These are phyloP conservation scores for Hydropsyche tenuis DNA, from an alignment of 1,140 invertebrate genomes.

Conservation along the genomic window DNA sequence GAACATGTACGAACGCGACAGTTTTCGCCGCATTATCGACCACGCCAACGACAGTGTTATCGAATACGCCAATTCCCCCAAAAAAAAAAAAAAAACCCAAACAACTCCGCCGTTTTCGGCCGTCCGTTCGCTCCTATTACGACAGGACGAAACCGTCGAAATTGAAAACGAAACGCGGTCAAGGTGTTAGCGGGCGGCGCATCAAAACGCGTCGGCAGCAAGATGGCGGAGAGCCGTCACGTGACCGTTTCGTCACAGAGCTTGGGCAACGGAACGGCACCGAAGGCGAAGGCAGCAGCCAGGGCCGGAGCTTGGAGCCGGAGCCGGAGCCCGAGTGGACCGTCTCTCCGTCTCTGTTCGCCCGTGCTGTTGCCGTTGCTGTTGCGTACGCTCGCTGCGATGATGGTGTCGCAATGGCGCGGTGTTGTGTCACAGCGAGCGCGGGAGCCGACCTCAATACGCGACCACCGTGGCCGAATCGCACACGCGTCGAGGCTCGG, in stretches of 20 bases:
- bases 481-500: not conserved
- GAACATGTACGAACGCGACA: too few species aligned
- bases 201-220: constrained; percentile 11
- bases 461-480: constrained; percentile 14
- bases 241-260: constrained; percentile 40
- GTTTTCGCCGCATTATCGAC: too few species aligned
- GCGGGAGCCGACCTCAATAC: constrained; percentile 31
- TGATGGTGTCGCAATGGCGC: constrained; percentile 20
- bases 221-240: constrained; percentile 26
- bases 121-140: too few species aligned
- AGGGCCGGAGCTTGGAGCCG: not conserved
- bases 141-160: not conserved
- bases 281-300: not conserved
- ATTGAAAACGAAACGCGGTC: constrained; percentile 33
- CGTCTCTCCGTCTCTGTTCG: not conserved
- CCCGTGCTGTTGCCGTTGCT: not conserved
- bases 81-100: too few species aligned
- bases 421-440: constrained; percentile 26
- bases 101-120: too few species aligned
- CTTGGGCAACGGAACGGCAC: constrained; percentile 31
- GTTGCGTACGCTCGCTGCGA: constrained; percentile 10
- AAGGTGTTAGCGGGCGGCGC: constrained; percentile 3
- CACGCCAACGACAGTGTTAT: too few species aligned
- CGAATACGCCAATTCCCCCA: too few species aligned
- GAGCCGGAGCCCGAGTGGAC: not conserved